Evolutionary conservation across 2,797 vertebrate genomes (phyloP).

Genomic region (Melanotaenia pygmaea): DNA sequence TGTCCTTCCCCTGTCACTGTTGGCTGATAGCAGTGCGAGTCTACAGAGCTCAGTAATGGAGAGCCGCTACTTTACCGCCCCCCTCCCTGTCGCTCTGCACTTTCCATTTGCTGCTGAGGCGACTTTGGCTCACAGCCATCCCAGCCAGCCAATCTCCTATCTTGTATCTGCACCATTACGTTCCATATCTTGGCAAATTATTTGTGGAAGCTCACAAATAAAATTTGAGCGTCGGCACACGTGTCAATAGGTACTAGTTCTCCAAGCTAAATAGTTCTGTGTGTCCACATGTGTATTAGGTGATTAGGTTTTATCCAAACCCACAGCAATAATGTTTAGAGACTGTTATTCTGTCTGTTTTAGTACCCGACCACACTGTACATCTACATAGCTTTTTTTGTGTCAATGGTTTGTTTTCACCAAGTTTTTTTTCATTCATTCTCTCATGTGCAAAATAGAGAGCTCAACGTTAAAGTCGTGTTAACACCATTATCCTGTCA

Average conservation of each 20-base stretch:
- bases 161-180: constrained; percentile 68
- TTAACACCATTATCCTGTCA: constrained; percentile 30
- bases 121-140: constrained; percentile 73
- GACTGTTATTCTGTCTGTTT: constrained; percentile 2
- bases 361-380: neutral
- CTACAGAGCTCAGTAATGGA: constrained; percentile 72
- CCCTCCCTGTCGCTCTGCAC: constrained; percentile 29
- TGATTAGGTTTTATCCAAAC: constrained; percentile 41
- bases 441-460: constrained; percentile 18
- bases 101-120: constrained; percentile 75
- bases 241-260: neutral
- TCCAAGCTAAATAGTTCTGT: constrained; percentile 4
- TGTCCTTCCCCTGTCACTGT: constrained; percentile 68
- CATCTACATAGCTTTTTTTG: too few relatives aligned
- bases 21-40: constrained; percentile 63
- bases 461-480: neutral
- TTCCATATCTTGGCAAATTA: constrained; percentile 70
- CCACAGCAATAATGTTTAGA: constrained; percentile 7
- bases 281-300: constrained; percentile 36
- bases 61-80: constrained; percentile 52
- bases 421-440: constrained; percentile 23
- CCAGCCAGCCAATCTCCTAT: constrained; percentile 63
- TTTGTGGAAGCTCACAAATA: constrained; percentile 57
- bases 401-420: constrained; percentile 5
- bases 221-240: constrained; percentile 12